Evolutionary conservation across 2,888 invertebrate genomes (phyloP), one percentile per base, ranked within the genome.

Genomic region (Nowickia ferox): DNA sequence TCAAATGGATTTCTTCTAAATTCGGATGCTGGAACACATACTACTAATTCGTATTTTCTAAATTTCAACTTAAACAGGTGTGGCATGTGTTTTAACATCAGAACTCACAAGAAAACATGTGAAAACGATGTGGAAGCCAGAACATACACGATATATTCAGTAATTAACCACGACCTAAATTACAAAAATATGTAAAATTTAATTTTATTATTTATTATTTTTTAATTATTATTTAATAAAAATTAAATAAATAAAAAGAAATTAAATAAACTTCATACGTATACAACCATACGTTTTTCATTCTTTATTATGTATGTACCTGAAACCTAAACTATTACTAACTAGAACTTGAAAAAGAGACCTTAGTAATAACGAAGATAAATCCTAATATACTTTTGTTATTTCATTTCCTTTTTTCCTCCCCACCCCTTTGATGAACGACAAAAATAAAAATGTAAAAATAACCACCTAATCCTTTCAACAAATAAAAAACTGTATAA

Each of bases 371-470:
- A 72, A 51, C 40, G 15, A 75, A 71, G 51, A 38, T 30, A 65
- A 71, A 59, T 51, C 78, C 69, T 66, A 78, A 83, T 68, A 79
- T 71, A 77, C 42, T 71, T 82, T 75, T 53, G 74, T 82, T 30
- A 38, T 77, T 68, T 61, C 59, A 79, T 59, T 76, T 83, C 72
- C 76, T 68, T 65, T 63, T 66, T 81, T 69, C 46, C 48, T 44
- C 3, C n/a, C n/a, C 63, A 44, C 59, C 51, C n/a, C 11, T 15
- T 69, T 13, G n/a, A 68, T 17, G 63, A 80, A 57, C n/a, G n/a
- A 48, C 30, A 22, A 22, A 46, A 55, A 30, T 8, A 63, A n/a
- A 72, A 61, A 72, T 42, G 5, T 63, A 57, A 55, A 72, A 72
- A 53, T 19, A 40, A 77, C 46, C 48, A 55, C 51, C 68, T 61